Percentiles rank a stretch among this genome's conserved stretches.
Conservation (phyloP, 1,140 invertebrate species). For the Octopus sinensis region DNA sequence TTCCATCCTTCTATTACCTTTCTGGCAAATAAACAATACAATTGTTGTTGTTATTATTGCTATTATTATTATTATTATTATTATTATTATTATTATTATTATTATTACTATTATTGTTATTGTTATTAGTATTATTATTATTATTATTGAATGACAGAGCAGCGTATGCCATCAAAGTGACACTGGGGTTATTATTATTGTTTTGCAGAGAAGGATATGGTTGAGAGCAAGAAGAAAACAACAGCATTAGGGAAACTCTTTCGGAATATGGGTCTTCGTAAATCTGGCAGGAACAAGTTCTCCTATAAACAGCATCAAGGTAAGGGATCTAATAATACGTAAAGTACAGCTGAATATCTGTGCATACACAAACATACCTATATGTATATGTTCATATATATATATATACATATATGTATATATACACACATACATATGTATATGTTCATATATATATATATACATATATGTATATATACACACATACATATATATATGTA, state of each 20-base stretch:
- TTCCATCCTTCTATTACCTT: too few species aligned
- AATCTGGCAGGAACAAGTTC: constrained; percentile 42
- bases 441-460: background rate
- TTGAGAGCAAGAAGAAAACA: constrained; percentile 44
- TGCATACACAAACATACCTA: background rate
- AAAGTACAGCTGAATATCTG: background rate
- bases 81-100: too few species aligned
- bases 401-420: background rate
- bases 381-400: background rate
- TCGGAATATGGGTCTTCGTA: constrained; percentile 45
- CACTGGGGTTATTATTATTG: constrained; percentile 1
- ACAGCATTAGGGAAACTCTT: constrained; percentile 44
- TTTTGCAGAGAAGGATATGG: constrained; percentile 12
- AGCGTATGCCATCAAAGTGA: too few species aligned
- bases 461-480: background rate
- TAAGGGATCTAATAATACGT: constrained; percentile 18
- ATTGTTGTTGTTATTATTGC: too few species aligned
- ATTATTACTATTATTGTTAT: too few species aligned
- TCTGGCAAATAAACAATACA: too few species aligned
- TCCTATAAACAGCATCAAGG: constrained; percentile 48
- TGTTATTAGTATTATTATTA: too few species aligned
- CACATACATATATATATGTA: background rate
- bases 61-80: too few species aligned
- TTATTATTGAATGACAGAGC: too few species aligned
- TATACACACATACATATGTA: background rate